Evolutionary conservation across 2,113 vertebrate species (phyloP).

Genomic region (Neotragus pygmaeus): DNA sequence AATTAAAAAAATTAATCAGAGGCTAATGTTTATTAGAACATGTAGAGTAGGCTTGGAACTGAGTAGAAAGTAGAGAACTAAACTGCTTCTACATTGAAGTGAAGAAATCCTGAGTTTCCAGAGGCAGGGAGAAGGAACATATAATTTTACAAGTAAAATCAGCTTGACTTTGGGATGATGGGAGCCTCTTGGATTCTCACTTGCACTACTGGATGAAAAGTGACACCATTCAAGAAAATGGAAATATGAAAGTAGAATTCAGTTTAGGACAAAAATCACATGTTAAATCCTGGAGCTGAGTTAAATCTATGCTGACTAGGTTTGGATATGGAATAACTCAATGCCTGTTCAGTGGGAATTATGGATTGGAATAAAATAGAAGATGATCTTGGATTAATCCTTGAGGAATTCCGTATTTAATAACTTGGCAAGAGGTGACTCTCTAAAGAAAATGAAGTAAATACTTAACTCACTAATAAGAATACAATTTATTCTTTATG

Average conservation of each 20-base stretch:
- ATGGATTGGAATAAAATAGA: background rate
- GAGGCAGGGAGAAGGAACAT: background rate
- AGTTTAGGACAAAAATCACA: background rate
- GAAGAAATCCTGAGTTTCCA: background rate
- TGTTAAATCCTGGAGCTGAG: background rate
- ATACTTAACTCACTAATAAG: background rate
- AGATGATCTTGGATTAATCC: background rate
- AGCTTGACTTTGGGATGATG: background rate
- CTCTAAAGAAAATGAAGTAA: background rate
- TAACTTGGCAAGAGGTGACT: background rate
- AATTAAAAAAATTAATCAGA: background rate
- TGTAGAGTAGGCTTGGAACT: background rate
- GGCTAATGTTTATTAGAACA: background rate
- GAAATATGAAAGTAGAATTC: background rate
- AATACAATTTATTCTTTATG: background rate
- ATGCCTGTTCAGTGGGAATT: background rate
- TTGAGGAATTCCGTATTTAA: background rate
- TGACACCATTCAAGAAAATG: background rate
- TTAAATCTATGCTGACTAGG: background rate
- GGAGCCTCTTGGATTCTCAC: background rate
- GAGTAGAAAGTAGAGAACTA: background rate
- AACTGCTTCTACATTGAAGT: background rate
- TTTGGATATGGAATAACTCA: background rate
- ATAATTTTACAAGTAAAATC: background rate
- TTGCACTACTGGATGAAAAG: background rate